A percentile compares a stretch with the other conserved stretches of the same genome.
Evolutionary conservation across 2,113 vertebrate genomes (phyloP).

Genomic region (Nothoprocta perdicaria): DNA sequence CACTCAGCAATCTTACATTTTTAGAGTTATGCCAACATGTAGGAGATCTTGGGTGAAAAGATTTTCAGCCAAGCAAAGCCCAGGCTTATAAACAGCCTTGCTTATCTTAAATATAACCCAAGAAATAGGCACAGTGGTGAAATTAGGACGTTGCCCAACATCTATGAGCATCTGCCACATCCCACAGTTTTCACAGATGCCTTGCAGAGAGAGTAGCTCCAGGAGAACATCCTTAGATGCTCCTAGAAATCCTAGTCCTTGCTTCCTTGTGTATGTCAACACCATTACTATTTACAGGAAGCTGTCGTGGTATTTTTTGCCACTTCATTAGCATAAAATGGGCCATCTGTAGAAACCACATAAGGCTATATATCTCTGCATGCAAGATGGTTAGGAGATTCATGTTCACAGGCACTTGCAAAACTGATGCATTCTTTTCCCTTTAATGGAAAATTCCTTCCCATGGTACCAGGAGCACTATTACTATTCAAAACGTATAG

Average conservation of each 20-base stretch:
- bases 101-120: background rate
- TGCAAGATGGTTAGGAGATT: background rate
- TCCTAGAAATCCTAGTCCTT: background rate
- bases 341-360: background rate
- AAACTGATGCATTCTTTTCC: background rate
- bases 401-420: background rate
- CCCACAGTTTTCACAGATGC: background rate
- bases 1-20: background rate
- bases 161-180: background rate
- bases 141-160: background rate
- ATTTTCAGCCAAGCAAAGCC: rapidly evolving
- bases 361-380: background rate
- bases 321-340: background rate
- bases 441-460: background rate
- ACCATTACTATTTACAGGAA: background rate
- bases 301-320: background rate
- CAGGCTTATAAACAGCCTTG: background rate
- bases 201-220: background rate
- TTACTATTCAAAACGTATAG: background rate
- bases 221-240: background rate
- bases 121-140: background rate
- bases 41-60: background rate
- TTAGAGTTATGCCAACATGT: background rate
- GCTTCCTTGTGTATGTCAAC: background rate
- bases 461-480: background rate